phyloP scores from a whole-genome alignment of 2,888 invertebrate species.

The Drosophila setosimentum region DNA sequence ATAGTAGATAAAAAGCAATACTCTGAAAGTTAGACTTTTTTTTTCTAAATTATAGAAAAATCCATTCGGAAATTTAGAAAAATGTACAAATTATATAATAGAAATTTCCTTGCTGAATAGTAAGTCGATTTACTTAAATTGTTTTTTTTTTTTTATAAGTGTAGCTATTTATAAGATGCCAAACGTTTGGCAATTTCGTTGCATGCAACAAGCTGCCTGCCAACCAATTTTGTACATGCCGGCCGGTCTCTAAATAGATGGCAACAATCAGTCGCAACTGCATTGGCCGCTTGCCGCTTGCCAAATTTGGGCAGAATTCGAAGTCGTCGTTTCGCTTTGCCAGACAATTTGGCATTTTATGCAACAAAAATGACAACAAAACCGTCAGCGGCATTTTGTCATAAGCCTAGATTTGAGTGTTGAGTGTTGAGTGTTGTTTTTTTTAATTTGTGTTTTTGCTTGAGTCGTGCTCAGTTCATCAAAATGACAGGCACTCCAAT shows the following conservation, averaged over 20 bases:
- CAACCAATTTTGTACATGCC: slow-evolving; percentile 61
- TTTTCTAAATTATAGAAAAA: neutral
- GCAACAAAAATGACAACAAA: slow-evolving; percentile 46
- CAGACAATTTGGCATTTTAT: slow-evolving; percentile 80
- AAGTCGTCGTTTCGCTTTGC: slow-evolving; percentile 43
- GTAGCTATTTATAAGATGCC: slow-evolving; percentile 16
- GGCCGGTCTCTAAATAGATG: slow-evolving; percentile 63
- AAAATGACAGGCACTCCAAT: slow-evolving; percentile 59
- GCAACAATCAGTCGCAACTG: slow-evolving; percentile 37
- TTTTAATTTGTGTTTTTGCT: neutral
- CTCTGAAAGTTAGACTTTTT: neutral
- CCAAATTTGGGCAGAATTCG: slow-evolving; percentile 74
- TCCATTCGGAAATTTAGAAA: too few relatives aligned
- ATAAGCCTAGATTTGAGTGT: slow-evolving; percentile 43
- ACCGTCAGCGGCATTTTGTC: slow-evolving; percentile 57
- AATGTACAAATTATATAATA: too few relatives aligned
- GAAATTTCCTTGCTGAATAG: neutral
- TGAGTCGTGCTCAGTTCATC: slow-evolving; percentile 59
- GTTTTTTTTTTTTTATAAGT: neutral
- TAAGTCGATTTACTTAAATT: neutral
- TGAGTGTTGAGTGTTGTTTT: slow-evolving; percentile 27
- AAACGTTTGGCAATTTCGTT: slow-evolving; percentile 48
- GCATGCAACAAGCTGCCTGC: slow-evolving; percentile 61
- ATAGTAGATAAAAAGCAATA: too few relatives aligned
- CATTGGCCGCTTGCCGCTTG: slow-evolving; percentile 57